phyloP scores from a whole-genome alignment of 2,113 vertebrate species.

The Aptenodytes forsteri region DNA sequence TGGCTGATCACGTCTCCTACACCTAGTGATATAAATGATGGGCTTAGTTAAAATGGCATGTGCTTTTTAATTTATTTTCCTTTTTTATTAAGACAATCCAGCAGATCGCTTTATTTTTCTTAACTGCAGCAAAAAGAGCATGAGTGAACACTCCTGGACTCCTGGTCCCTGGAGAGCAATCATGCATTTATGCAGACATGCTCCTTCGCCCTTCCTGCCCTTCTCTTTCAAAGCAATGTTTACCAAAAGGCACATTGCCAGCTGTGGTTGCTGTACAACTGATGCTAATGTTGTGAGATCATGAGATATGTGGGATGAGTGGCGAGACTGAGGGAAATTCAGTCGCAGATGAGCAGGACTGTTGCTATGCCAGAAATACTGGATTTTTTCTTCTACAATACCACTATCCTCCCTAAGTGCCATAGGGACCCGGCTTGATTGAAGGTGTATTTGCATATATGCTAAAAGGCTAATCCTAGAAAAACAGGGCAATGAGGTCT shows the following conservation, averaged over 20 bases:
- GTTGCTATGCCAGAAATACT: background rate
- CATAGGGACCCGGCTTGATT: background rate
- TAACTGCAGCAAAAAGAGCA: background rate
- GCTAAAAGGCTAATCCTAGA: background rate
- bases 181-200: background rate
- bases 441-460: background rate
- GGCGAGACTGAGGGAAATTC: background rate
- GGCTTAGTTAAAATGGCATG: background rate
- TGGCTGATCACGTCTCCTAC: background rate
- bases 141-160: background rate
- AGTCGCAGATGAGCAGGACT: rapidly evolving
- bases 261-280: background rate
- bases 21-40: slow-evolving; percentile 14
- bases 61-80: background rate
- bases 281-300: background rate
- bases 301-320: background rate
- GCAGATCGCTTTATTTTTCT: slow-evolving; percentile 29
- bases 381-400: no score
- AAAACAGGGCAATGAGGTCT: background rate
- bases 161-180: background rate
- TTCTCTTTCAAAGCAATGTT: background rate
- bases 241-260: background rate
- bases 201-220: background rate
- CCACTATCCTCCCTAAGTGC: background rate
- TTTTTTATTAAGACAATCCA: background rate